These are phyloP conservation scores for Microctenopoma steveboyesi DNA, from an alignment of 2,797 vertebrate species.

Conservation along the genomic window DNA sequence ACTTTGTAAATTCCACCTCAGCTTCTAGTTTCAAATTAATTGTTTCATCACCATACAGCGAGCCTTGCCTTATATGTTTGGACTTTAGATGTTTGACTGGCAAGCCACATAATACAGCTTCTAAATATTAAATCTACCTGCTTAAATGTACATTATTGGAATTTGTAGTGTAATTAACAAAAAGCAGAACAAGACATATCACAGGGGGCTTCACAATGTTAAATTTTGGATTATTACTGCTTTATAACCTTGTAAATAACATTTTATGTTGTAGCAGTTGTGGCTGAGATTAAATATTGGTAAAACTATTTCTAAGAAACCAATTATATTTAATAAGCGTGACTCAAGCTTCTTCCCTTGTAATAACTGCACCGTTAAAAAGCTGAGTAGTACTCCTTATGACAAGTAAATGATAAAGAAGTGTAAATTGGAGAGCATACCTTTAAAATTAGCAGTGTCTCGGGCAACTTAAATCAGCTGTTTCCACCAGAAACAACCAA, in stretches of 20 bases:
- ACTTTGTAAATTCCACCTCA: conserved; percentile 51
- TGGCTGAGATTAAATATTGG: background rate
- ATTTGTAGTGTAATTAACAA: background rate
- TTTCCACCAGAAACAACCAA: conserved; percentile 66
- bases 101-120: background rate
- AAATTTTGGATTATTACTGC: no score
- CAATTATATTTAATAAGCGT: no score
- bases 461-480: conserved; percentile 53
- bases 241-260: no score
- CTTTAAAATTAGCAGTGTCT: conserved; percentile 40
- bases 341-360: background rate
- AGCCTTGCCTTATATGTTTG: conserved; percentile 39
- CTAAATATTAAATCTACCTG: background rate
- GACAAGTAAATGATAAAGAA: background rate
- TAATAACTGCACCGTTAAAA: background rate
- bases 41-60: background rate
- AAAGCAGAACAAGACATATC: no score
- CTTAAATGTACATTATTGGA: background rate
- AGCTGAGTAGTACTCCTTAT: background rate
- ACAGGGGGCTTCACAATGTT: background rate
- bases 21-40: conserved; percentile 1
- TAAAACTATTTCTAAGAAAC: no score
- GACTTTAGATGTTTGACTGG: background rate
- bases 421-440: background rate
- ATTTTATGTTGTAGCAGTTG: background rate